phyloP scores from a whole-genome alignment of 1,140 invertebrate genomes.

The Hypsibius dujardini region DNA sequence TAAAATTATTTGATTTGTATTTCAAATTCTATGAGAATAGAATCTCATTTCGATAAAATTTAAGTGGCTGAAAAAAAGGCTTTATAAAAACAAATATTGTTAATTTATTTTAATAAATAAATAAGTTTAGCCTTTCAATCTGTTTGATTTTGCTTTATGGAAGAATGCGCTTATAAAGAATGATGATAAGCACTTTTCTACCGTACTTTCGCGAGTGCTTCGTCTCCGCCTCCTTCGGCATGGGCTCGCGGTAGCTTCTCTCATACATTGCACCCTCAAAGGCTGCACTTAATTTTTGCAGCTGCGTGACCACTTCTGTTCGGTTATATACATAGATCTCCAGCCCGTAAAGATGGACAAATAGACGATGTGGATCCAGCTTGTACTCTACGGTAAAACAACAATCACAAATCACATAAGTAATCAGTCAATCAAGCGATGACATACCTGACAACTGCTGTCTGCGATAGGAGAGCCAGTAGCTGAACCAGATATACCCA shows the following conservation, averaged over 20 bases:
- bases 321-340: conserved; percentile 2
- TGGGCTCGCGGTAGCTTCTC: background rate
- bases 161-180: too few relatives aligned
- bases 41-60: too few relatives aligned
- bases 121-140: background rate
- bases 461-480: background rate
- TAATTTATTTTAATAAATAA: background rate
- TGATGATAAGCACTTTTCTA: background rate
- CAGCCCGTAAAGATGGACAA: conserved; percentile 1
- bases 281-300: background rate
- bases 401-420: background rate
- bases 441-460: conserved; percentile 5
- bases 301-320: background rate
- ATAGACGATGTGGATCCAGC: background rate
- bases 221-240: background rate
- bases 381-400: background rate
- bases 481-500: conserved; percentile 9
- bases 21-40: too few relatives aligned
- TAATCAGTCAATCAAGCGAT: background rate
- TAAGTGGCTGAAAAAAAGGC: too few relatives aligned
- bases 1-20: too few relatives aligned
- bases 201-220: background rate
- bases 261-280: background rate
- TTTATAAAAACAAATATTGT: too few relatives aligned
- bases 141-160: too few relatives aligned